Conservation (phyloP, 1,140 invertebrate species). For the Scaptomyza hsui region DNA sequence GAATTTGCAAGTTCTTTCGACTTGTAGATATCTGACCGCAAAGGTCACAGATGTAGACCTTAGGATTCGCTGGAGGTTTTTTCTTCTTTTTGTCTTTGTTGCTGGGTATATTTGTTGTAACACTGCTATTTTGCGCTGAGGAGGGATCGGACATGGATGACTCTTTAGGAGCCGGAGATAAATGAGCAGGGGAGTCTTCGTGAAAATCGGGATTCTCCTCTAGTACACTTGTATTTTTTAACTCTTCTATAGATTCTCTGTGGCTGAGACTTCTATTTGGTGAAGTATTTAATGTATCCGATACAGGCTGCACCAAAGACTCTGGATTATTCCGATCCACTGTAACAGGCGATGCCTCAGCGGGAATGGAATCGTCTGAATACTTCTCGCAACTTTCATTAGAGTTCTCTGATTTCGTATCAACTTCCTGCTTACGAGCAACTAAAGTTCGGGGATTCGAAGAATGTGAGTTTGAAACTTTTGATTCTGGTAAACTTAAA, state of each 20-base stretch:
- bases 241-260: background rate
- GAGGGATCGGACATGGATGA: background rate
- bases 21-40: slow-evolving; percentile 24
- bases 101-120: background rate
- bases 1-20: slow-evolving; percentile 17
- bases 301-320: background rate
- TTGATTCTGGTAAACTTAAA: background rate
- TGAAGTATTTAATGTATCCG: background rate
- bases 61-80: background rate
- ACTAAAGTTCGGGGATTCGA: background rate
- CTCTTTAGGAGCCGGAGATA: background rate
- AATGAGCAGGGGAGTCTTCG: background rate
- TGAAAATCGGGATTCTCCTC: background rate
- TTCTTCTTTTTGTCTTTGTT: slow-evolving; percentile 12
- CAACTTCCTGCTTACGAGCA: background rate
- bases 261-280: background rate
- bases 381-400: background rate
- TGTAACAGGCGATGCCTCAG: background rate
- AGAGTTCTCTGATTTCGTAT: background rate
- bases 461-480: background rate
- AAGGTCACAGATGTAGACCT: slow-evolving; percentile 30
- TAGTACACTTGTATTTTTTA: background rate
- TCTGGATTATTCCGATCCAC: background rate
- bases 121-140: background rate
- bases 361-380: background rate